Percentiles rank a stretch among this genome's conserved stretches.
These are phyloP conservation scores for Raja brachyura DNA, from an alignment of 2,113 vertebrate species.

Conservation along the genomic window DNA sequence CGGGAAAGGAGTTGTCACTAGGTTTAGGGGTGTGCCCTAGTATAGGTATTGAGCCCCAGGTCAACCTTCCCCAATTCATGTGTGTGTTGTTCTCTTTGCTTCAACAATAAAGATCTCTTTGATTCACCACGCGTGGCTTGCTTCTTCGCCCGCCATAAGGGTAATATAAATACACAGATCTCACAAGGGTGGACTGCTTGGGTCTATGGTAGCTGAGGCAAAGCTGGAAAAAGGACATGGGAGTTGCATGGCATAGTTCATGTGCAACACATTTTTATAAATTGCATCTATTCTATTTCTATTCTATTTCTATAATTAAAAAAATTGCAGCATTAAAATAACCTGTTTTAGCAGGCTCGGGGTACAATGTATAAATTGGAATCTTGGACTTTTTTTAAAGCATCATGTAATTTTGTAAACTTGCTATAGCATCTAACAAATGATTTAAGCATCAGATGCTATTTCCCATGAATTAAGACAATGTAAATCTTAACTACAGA, in stretches of 20 bases:
- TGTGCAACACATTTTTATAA: neutral
- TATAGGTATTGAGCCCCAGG: too few relatives aligned
- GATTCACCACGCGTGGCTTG: too few relatives aligned
- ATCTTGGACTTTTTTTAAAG: neutral
- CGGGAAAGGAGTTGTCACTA: too few relatives aligned
- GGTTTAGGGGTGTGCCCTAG: too few relatives aligned
- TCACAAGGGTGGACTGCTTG: too few relatives aligned
- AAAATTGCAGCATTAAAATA: neutral
- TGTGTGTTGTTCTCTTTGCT: too few relatives aligned
- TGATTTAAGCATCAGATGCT: neutral
- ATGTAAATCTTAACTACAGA: neutral
- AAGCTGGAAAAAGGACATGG: neutral
- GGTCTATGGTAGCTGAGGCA: neutral
- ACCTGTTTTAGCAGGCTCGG: neutral
- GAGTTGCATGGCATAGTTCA: neutral
- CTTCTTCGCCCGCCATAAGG: too few relatives aligned
- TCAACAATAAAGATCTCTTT: too few relatives aligned
- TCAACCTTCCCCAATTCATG: too few relatives aligned
- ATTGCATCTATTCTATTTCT: neutral
- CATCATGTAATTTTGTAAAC: neutral
- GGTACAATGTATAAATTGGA: neutral
- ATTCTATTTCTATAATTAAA: neutral
- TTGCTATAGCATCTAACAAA: neutral
- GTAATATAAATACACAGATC: neutral
- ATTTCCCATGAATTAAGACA: neutral